Evolutionary conservation across 2,888 invertebrate genomes (phyloP).

Genomic region (Drosophila buzzatii): DNA sequence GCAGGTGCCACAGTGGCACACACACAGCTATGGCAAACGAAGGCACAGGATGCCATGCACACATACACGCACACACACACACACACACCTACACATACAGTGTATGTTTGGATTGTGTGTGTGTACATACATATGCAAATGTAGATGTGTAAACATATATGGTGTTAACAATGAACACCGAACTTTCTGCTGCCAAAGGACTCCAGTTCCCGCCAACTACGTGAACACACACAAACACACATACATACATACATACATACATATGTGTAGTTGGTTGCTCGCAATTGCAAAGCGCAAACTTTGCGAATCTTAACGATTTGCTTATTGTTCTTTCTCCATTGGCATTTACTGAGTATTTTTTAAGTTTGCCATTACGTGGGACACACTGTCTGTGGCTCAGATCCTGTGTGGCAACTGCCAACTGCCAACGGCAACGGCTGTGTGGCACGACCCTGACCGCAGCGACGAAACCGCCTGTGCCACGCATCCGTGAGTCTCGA

Average conservation of each 20-base stretch:
- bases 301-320: slow-evolving; percentile 73
- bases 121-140: not conserved
- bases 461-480: slow-evolving; percentile 21
- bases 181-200: slow-evolving; percentile 34
- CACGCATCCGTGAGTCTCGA: slow-evolving; percentile 36
- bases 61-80: slow-evolving; percentile 9
- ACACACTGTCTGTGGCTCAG: slow-evolving; percentile 7
- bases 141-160: slow-evolving; percentile 19
- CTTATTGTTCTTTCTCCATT: slow-evolving; percentile 64
- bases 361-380: slow-evolving; percentile 35
- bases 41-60: slow-evolving; percentile 14
- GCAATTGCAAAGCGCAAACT: slow-evolving; percentile 48
- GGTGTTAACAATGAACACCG: slow-evolving; percentile 45
- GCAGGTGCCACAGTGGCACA: slow-evolving; percentile 22
- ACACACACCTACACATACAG: slow-evolving; percentile 12
- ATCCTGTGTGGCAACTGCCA: not conserved
- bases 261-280: slow-evolving; percentile 10
- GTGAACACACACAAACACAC: not conserved
- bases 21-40: slow-evolving; percentile 34
- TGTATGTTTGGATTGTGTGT: not conserved
- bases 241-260: not conserved
- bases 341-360: slow-evolving; percentile 63
- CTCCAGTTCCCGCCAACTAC: not conserved
- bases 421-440: not conserved
- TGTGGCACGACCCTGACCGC: slow-evolving; percentile 27